Evolutionary conservation across 2,888 invertebrate genomes (phyloP).

Genomic region (Campopleginae sp.): DNA sequence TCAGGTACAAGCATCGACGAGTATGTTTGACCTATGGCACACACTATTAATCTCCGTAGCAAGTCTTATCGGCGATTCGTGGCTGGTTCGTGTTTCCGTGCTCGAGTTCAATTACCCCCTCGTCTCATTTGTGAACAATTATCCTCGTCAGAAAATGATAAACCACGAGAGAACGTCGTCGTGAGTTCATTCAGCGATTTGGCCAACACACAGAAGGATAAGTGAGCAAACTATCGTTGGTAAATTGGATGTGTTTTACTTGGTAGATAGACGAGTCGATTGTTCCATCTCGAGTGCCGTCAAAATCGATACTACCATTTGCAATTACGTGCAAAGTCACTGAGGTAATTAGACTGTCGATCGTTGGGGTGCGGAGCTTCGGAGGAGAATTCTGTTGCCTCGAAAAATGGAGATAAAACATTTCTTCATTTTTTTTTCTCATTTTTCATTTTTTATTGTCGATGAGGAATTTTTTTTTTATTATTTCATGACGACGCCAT

Average conservation of each 20-base stretch:
- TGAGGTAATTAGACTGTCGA: conserved; percentile 9
- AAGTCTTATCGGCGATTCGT: conserved; percentile 49
- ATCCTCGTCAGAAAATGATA: conserved; percentile 33
- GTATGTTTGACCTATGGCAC: conserved; percentile 34
- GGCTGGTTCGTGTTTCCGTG: conserved; percentile 36
- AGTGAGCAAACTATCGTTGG: conserved; percentile 11
- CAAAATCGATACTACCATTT: conserved; percentile 11
- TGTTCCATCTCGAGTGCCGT: not conserved
- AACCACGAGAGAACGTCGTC: conserved; percentile 3
- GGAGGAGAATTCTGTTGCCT: no score
- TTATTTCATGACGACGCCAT: not conserved
- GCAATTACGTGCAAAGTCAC: not conserved
- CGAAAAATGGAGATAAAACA: no score
- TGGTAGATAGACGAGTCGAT: not conserved
- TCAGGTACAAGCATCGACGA: not conserved
- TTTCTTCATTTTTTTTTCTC: not conserved
- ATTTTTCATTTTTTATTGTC: not conserved
- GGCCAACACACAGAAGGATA: conserved; percentile 11
- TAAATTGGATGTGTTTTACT: conserved; percentile 12
- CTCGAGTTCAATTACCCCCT: conserved; percentile 35
- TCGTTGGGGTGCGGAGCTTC: not conserved
- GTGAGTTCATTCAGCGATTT: not conserved
- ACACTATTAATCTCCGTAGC: conserved; percentile 32
- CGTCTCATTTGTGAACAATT: conserved; percentile 18
- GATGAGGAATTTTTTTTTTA: not conserved